Conservation (phyloP, 2,888 invertebrate genomes). For the Pantelozetes paolii region DNA sequence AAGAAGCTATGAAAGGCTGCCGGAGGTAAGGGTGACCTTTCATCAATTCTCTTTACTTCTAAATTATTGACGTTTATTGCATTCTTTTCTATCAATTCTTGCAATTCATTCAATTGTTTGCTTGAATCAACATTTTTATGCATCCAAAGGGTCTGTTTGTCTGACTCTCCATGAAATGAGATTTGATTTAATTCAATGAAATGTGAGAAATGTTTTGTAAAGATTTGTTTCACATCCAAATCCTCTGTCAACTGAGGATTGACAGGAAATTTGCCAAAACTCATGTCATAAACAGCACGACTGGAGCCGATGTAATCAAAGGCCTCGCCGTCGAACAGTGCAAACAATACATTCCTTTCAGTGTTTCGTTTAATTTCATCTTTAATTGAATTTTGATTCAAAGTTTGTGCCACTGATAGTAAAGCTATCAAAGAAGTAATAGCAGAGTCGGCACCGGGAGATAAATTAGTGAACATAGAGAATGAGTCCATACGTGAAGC, state of each 20-base stretch:
- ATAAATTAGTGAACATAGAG: constrained; percentile 76
- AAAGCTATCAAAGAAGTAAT: constrained; percentile 72
- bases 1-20: constrained; percentile 80
- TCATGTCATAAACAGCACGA: constrained; percentile 79
- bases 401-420: constrained; percentile 66
- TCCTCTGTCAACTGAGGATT: neutral
- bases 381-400: constrained; percentile 51
- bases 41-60: neutral
- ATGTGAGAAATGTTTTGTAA: constrained; percentile 47
- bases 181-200: constrained; percentile 42
- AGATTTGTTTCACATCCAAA: neutral
- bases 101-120: constrained; percentile 44
- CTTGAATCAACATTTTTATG: constrained; percentile 42
- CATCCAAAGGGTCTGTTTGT: constrained; percentile 43
- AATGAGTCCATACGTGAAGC: constrained; percentile 79
- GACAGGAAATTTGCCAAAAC: constrained; percentile 63
- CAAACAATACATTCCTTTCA: constrained; percentile 42
- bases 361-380: neutral
- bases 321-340: constrained; percentile 60
- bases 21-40: constrained; percentile 63
- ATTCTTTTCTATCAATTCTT: constrained; percentile 42
- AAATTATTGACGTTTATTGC: constrained; percentile 23
- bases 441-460: constrained; percentile 72
- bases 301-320: constrained; percentile 97
- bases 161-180: neutral